Evolutionary conservation across 2,888 invertebrate genomes (phyloP).

Genomic region (Hyalella azteca): DNA sequence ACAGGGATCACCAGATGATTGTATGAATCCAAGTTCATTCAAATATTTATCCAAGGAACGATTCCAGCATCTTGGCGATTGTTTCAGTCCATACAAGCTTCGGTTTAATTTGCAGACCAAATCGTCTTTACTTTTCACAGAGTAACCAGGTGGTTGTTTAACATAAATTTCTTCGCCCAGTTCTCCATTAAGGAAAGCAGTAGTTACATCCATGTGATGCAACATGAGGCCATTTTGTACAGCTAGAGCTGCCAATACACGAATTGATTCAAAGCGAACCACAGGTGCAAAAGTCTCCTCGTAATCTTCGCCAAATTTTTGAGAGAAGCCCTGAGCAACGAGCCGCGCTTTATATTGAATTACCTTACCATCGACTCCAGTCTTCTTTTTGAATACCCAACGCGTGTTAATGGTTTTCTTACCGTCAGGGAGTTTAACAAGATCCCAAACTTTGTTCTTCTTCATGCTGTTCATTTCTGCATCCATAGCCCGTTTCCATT

Average conservation of each 20-base stretch:
- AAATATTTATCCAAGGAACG: not conserved
- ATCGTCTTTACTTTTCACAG: not conserved
- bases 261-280: not conserved
- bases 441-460: not conserved
- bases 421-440: not conserved
- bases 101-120: not conserved
- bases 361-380: not conserved
- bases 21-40: no score
- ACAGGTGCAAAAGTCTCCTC: slow-evolving; percentile 33
- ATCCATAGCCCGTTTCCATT: not conserved
- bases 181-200: slow-evolving; percentile 6
- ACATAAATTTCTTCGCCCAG: not conserved
- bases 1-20: no score
- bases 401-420: not conserved
- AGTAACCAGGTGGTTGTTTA: not conserved
- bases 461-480: not conserved
- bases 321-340: slow-evolving; percentile 21
- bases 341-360: not conserved
- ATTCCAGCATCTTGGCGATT: not conserved
- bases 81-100: slow-evolving; percentile 10
- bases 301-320: not conserved
- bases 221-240: not conserved
- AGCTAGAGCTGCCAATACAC: not conserved
- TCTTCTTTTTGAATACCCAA: slow-evolving; percentile 14
- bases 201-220: not conserved